Percentiles rank a stretch among this genome's conserved stretches.
phyloP scores from a whole-genome alignment of 2,113 vertebrate species.

The Spizaetus ornatus region DNA sequence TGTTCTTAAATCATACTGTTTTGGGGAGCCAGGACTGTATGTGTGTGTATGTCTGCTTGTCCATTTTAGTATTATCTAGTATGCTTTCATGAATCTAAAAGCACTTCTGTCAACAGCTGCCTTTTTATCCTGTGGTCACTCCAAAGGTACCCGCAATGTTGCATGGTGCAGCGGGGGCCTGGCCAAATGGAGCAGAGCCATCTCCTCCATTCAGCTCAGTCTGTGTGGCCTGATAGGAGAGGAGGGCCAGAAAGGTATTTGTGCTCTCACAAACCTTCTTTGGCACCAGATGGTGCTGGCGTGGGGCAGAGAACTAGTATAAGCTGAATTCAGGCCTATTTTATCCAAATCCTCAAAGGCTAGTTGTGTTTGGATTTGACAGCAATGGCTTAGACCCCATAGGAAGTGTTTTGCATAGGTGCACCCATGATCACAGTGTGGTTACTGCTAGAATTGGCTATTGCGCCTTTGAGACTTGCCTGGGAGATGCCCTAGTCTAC shows the following conservation, averaged over 20 bases:
- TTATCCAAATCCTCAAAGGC: neutral
- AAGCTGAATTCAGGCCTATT: neutral
- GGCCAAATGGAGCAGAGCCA: neutral
- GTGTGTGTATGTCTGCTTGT: neutral
- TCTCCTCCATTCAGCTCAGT: neutral
- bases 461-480: neutral
- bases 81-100: neutral
- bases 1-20: neutral
- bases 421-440: neutral
- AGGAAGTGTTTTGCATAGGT: neutral
- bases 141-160: rapidly evolving
- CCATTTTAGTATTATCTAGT: neutral
- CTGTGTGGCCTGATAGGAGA: neutral
- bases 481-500: neutral
- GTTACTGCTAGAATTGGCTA: neutral
- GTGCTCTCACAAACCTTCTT: neutral
- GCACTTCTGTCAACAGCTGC: neutral
- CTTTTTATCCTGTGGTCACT: neutral
- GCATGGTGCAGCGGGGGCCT: neutral
- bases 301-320: neutral
- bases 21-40: neutral
- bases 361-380: neutral
- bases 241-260: neutral
- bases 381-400: neutral
- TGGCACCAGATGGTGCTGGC: neutral